Evolutionary conservation across 2,797 vertebrate genomes (phyloP).

Genomic region (Betta splendens): DNA sequence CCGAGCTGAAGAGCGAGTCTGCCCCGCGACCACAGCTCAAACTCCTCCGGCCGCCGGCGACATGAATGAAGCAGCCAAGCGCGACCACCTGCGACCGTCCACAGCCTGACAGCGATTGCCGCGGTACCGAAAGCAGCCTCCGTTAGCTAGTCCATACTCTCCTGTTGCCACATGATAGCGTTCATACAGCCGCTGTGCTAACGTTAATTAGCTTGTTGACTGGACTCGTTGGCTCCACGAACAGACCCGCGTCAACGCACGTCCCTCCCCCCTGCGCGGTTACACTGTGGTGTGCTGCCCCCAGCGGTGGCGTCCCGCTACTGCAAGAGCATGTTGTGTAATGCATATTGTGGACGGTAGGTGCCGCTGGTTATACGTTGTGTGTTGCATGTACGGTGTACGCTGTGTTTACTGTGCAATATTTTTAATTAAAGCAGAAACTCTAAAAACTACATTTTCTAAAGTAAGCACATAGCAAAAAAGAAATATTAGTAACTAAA

Average conservation of each 20-base stretch:
- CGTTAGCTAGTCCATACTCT: slow-evolving; percentile 46
- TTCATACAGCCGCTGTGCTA: slow-evolving; percentile 48
- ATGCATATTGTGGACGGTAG: not conserved
- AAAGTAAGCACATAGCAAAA: too few relatives aligned
- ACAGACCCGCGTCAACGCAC: slow-evolving; percentile 42
- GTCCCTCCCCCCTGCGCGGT: slow-evolving; percentile 42
- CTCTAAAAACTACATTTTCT: too few relatives aligned
- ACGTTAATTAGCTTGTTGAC: slow-evolving; percentile 76
- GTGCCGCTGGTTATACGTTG: slow-evolving; percentile 46
- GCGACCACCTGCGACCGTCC: slow-evolving; percentile 1
- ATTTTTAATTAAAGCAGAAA: too few relatives aligned
- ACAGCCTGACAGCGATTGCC: slow-evolving; percentile 18
- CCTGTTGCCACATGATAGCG: not conserved
- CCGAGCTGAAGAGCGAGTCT: slow-evolving; percentile 51
- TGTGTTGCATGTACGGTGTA: too few relatives aligned
- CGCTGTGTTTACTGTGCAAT: too few relatives aligned
- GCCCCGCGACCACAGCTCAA: slow-evolving; percentile 66
- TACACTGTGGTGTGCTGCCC: slow-evolving; percentile 33
- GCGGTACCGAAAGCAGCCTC: not conserved
- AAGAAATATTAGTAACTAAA: too few relatives aligned
- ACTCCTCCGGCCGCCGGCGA: slow-evolving; percentile 30
- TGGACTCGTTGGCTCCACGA: slow-evolving; percentile 54
- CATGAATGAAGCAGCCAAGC: slow-evolving; percentile 61
- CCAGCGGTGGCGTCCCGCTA: not conserved
- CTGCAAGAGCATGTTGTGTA: not conserved